A percentile compares a stretch with the other conserved stretches of the same genome.
phyloP scores from a whole-genome alignment of 2,113 vertebrate species.

The Orthonyx spaldingii region DNA sequence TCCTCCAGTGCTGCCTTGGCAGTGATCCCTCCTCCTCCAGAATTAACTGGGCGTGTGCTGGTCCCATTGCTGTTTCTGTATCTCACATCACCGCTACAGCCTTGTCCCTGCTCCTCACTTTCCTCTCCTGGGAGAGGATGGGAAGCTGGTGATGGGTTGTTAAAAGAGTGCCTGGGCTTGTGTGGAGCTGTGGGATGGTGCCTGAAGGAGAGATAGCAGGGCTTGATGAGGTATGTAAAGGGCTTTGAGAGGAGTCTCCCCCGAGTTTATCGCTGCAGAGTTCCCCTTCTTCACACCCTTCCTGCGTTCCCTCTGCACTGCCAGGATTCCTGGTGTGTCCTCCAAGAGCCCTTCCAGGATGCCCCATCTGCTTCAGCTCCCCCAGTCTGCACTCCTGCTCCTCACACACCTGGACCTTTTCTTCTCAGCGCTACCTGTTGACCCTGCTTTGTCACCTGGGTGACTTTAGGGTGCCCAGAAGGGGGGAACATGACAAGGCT shows the following conservation, averaged over 20 bases:
- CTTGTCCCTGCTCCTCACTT: background rate
- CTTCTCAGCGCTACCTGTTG: background rate
- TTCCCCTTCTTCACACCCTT: background rate
- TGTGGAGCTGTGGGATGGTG: background rate
- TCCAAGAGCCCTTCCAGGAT: background rate
- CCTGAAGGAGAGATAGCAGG: background rate
- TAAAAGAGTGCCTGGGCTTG: background rate
- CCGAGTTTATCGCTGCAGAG: background rate
- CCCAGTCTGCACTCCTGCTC: background rate
- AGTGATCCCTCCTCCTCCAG: background rate
- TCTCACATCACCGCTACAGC: background rate
- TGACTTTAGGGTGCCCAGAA: background rate
- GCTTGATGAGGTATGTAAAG: background rate
- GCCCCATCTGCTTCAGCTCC: background rate
- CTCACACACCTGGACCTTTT: background rate
- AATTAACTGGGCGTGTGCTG: background rate
- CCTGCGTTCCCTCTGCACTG: background rate
- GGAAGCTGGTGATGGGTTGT: background rate
- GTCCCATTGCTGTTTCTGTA: background rate
- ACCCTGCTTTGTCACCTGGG: background rate
- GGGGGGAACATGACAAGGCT: rapidly evolving
- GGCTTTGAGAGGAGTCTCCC: background rate
- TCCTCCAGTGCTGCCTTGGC: background rate
- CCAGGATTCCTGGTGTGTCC: rapidly evolving
- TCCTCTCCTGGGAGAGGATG: background rate